Evolutionary conservation across 2,113 vertebrate genomes (phyloP).

Genomic region (Antigone vipio): DNA sequence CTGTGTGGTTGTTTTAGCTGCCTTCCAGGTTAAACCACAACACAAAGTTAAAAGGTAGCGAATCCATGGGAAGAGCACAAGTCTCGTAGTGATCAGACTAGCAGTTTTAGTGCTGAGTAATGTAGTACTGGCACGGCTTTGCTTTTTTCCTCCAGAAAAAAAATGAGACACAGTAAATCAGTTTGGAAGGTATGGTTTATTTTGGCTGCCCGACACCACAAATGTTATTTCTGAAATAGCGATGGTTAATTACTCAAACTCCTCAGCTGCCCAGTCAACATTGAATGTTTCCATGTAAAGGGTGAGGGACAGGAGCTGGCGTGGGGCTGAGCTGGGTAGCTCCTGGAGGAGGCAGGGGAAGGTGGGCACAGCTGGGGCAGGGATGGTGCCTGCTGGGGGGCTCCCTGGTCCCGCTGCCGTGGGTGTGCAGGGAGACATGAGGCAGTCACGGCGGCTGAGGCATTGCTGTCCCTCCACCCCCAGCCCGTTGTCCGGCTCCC

Average conservation of each 20-base stretch:
- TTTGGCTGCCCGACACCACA: conserved; percentile 5
- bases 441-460: background rate
- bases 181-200: conserved; percentile 28
- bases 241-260: conserved; percentile 20
- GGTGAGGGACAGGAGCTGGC: background rate
- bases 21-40: no score
- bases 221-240: conserved; percentile 47
- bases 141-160: background rate
- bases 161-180: conserved; percentile 41
- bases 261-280: background rate
- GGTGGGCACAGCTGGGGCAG: background rate
- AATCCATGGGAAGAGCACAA: background rate
- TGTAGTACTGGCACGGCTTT: background rate
- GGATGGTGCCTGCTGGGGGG: background rate
- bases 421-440: background rate
- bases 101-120: background rate
- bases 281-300: background rate
- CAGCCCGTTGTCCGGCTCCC: background rate
- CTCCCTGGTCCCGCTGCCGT: background rate
- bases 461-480: fast-evolving
- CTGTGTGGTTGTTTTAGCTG: no score
- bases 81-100: background rate
- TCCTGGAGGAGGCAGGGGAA: background rate
- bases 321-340: fast-evolving
- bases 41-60: background rate